Evolutionary conservation across 2,113 vertebrate genomes (phyloP).

Genomic region (Sinosuthora webbiana): DNA sequence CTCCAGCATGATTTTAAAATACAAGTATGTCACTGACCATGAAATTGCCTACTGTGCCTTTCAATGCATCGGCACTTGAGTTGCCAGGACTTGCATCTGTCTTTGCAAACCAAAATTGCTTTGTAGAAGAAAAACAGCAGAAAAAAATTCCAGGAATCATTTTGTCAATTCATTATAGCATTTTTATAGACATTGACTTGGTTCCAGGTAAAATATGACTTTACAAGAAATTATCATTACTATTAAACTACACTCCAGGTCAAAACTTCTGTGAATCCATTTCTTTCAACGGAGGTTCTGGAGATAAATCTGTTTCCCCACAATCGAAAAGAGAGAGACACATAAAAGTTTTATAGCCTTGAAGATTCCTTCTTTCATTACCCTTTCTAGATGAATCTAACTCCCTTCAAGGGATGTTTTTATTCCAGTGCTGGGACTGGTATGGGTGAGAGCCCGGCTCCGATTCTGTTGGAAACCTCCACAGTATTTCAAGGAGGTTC

Average conservation of each 20-base stretch:
- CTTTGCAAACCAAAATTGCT: background rate
- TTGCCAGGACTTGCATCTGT: background rate
- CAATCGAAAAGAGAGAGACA: background rate
- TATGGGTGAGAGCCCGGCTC: background rate
- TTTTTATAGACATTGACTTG: background rate
- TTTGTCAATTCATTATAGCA: background rate
- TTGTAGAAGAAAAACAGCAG: background rate
- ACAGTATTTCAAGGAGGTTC: background rate
- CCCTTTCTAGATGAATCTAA: background rate
- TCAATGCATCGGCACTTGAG: accelerated
- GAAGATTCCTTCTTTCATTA: background rate
- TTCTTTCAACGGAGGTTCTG: background rate
- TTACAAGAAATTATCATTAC: background rate
- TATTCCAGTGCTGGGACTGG: slow-evolving; percentile 45
- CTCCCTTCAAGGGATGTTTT: slow-evolving; percentile 8
- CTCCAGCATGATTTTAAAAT: background rate
- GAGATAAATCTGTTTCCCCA: background rate
- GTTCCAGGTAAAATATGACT: background rate
- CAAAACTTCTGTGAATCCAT: background rate
- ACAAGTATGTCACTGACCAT: background rate
- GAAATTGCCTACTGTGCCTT: background rate
- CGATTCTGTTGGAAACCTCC: background rate
- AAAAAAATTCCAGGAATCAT: background rate
- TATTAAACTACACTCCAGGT: background rate
- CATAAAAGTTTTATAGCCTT: background rate